Evolutionary conservation across 2,113 vertebrate species (phyloP).

Genomic region (Odocoileus hemionus): DNA sequence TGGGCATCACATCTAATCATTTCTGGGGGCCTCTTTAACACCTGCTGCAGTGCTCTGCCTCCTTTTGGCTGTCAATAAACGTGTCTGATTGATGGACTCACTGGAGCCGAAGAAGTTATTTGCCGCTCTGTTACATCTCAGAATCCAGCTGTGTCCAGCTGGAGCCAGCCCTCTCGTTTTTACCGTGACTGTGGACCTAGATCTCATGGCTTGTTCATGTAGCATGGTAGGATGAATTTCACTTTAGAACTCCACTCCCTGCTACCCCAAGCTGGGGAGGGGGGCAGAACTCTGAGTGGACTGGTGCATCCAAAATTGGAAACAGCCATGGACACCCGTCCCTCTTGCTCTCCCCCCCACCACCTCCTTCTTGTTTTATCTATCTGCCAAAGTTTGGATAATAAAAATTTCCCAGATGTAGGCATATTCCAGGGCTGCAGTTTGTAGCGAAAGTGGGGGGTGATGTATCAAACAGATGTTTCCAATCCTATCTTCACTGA

Average conservation of each 20-base stretch:
- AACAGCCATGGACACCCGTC: background rate
- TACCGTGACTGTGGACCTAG: background rate
- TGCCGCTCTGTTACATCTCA: slow-evolving; percentile 23
- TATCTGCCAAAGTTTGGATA: background rate
- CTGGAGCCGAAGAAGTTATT: slow-evolving; percentile 48
- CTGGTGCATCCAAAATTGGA: background rate
- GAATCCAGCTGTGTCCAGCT: slow-evolving; percentile 56
- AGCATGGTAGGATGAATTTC: background rate
- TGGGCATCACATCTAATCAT: background rate
- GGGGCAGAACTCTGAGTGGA: background rate
- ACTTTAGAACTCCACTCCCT: background rate
- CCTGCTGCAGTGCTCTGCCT: background rate
- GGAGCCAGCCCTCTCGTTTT: background rate
- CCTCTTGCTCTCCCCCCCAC: background rate
- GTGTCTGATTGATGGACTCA: background rate
- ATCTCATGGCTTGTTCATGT: background rate
- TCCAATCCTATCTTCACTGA: background rate
- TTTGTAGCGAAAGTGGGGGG: background rate
- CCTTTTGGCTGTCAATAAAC: background rate
- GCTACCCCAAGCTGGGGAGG: background rate
- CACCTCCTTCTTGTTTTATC: background rate
- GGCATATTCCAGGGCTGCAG: background rate
- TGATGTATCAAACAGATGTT: slow-evolving; percentile 35
- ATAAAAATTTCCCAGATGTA: slow-evolving; percentile 12
- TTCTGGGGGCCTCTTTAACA: background rate